phyloP scores from a whole-genome alignment of 2,888 invertebrate genomes.

The Abrostola tripartita region DNA sequence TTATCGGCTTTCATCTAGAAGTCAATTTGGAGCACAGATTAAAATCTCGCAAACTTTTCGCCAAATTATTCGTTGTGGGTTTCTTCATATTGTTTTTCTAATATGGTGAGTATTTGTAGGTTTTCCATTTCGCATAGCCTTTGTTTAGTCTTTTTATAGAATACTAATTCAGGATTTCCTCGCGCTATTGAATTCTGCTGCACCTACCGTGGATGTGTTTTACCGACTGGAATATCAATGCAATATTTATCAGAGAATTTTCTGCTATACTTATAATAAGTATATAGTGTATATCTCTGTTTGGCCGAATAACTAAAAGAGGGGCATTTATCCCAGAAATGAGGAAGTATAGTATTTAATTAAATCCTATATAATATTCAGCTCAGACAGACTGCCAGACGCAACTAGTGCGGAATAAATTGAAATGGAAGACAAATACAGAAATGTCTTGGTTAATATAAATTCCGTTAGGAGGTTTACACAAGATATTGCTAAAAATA shows the following conservation, averaged over 20 bases:
- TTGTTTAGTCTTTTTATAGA: conserved; percentile 3
- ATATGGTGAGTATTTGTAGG: conserved; percentile 14
- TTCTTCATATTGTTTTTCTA: conserved; percentile 8
- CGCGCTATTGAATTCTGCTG: not conserved
- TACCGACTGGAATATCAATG: no score
- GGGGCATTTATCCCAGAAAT: no score
- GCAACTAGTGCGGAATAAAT: not conserved
- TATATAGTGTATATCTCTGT: no score
- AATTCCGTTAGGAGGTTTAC: not conserved
- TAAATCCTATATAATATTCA: not conserved
- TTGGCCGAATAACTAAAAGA: no score
- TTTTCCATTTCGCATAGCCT: conserved; percentile 1
- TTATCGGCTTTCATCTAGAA: conserved; percentile 37
- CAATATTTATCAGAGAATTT: no score
- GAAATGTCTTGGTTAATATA: not conserved
- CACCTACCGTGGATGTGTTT: no score
- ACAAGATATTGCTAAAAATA: conserved; percentile 4
- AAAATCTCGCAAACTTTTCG: conserved; percentile 43
- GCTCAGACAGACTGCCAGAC: not conserved
- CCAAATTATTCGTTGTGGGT: conserved; percentile 15
- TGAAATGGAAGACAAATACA: not conserved
- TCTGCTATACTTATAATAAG: no score
- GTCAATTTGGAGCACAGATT: conserved; percentile 51
- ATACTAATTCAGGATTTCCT: not conserved
- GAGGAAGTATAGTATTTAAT: no score